Evolutionary conservation across 2,888 invertebrate genomes (phyloP).

Genomic region (Tridacna crocea): DNA sequence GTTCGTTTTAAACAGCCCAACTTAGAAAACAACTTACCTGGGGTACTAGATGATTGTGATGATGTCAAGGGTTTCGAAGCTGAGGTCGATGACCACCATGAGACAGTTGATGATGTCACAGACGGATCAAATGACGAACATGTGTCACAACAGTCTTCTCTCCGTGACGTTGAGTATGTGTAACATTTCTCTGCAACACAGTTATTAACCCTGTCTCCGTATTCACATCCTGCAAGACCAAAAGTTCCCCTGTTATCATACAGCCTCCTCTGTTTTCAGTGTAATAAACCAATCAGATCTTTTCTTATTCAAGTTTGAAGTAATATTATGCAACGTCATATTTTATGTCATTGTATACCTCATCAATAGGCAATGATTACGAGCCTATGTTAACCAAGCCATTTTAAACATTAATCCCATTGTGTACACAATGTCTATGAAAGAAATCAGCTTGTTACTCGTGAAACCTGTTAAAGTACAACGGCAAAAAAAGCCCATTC

Average conservation of each 20-base stretch:
- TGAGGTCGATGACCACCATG: neutral
- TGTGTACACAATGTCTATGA: no score
- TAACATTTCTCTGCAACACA: slow-evolving; percentile 15
- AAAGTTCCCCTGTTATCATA: no score
- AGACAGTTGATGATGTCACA: neutral
- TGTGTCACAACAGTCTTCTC: slow-evolving; percentile 28
- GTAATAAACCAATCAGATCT: neutral
- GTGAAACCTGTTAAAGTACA: no score
- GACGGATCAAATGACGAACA: neutral
- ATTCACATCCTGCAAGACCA: slow-evolving; percentile 25
- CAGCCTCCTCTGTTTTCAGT: no score
- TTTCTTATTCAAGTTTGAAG: neutral
- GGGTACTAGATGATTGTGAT: neutral
- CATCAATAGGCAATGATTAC: no score
- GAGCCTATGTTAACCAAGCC: no score
- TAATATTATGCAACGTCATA: no score
- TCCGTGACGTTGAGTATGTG: slow-evolving; percentile 26
- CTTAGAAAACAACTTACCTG: neutral
- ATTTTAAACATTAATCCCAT: no score
- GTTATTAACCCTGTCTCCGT: slow-evolving; percentile 24
- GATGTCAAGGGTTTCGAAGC: neutral
- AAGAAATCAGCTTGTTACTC: no score
- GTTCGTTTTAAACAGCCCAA: no score
- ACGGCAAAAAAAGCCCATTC: no score
- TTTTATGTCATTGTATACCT: no score